A percentile compares a stretch with the other conserved stretches of the same genome.
These are phyloP conservation scores for Coregonus suidteri DNA, from an alignment of 2,797 vertebrate species.

Conservation along the genomic window DNA sequence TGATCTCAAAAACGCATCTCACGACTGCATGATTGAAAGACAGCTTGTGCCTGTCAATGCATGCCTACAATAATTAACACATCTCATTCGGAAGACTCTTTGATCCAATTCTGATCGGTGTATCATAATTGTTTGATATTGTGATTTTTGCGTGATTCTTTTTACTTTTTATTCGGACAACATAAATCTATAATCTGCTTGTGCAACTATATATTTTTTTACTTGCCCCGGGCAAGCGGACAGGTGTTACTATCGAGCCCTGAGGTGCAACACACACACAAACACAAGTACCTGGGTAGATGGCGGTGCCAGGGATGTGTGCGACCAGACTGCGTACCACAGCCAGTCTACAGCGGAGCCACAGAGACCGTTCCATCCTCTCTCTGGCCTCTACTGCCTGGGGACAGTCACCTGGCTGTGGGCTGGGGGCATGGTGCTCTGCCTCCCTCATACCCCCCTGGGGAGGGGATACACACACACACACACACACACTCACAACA, in stretches of 20 bases:
- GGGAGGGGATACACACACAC: conserved; percentile 12
- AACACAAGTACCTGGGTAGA: conserved; percentile 57
- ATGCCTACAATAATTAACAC: conserved; percentile 45
- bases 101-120: neutral
- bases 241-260: too few relatives aligned
- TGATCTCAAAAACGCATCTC: too few relatives aligned
- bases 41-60: conserved; percentile 25
- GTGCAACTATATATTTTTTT: too few relatives aligned
- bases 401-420: conserved; percentile 48
- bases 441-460: conserved; percentile 38
- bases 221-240: too few relatives aligned
- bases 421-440: neutral
- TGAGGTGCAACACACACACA: too few relatives aligned
- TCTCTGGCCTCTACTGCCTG: conserved; percentile 72
- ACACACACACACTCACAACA: neutral
- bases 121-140: too few relatives aligned
- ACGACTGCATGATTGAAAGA: too few relatives aligned
- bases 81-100: neutral
- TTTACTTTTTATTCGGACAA: too few relatives aligned
- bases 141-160: too few relatives aligned
- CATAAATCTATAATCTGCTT: too few relatives aligned
- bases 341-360: conserved; percentile 82
- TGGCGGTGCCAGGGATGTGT: conserved; percentile 65
- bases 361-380: conserved; percentile 74
- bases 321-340: conserved; percentile 74